Evolutionary conservation across 2,113 vertebrate genomes (phyloP).

Genomic region (Pao palembangensis): DNA sequence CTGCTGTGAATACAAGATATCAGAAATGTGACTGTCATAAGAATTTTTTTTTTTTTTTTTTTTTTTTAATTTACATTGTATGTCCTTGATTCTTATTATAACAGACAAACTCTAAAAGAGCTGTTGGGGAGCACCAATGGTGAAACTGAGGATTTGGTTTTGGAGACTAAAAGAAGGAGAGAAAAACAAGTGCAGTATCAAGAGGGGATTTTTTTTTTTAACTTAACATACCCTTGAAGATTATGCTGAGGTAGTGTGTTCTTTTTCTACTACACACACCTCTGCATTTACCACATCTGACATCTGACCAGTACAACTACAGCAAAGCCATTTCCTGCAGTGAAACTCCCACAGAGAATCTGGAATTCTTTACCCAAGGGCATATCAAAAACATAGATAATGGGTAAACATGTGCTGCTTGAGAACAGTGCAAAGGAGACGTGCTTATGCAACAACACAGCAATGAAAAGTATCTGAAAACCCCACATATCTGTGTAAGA

Average conservation of each 20-base stretch:
- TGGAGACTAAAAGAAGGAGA: slow-evolving; percentile 4
- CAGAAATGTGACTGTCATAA: background rate
- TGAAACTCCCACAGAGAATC: background rate
- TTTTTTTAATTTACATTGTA: too few species aligned
- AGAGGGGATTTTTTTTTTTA: background rate
- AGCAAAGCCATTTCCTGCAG: background rate
- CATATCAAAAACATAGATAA: slow-evolving; percentile 9
- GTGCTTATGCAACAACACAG: too few species aligned
- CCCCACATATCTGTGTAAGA: background rate
- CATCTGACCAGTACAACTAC: slow-evolving; percentile 25
- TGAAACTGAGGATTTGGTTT: background rate
- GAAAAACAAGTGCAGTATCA: slow-evolving; percentile 18
- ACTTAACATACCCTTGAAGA: slow-evolving; percentile 20
- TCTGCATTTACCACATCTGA: slow-evolving; percentile 43
- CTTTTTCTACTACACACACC: slow-evolving; percentile 26
- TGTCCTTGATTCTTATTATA: too few species aligned
- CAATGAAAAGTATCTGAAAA: too few species aligned
- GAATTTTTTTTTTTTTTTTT: too few species aligned
- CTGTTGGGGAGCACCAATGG: background rate
- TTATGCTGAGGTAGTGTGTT: slow-evolving; percentile 43
- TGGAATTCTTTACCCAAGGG: slow-evolving; percentile 27
- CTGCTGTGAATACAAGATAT: slow-evolving; percentile 71
- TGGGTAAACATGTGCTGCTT: too few species aligned
- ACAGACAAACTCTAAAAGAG: too few species aligned
- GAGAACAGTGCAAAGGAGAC: too few species aligned